Evolutionary conservation across 2,113 vertebrate species (phyloP).

Genomic region (Diadophis punctatus): DNA sequence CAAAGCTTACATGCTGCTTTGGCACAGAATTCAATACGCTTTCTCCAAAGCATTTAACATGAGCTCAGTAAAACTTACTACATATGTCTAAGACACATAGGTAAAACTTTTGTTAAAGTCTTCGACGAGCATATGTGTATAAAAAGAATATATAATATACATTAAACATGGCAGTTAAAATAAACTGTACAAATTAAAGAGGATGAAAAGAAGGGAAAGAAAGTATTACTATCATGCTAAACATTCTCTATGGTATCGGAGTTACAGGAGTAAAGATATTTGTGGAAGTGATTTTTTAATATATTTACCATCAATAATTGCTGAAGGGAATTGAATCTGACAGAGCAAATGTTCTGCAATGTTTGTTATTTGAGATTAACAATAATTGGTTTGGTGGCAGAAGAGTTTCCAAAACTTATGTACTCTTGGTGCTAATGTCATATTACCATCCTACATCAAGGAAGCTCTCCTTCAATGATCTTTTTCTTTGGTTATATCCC

Average conservation of each 20-base stretch:
- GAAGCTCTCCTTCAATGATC: not conserved
- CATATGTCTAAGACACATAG: not conserved
- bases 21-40: not conserved
- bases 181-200: not conserved
- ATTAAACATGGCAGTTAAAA: not conserved
- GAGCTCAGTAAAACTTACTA: not conserved
- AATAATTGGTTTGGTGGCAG: not conserved
- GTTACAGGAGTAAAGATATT: not conserved
- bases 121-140: not conserved
- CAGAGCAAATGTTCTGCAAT: not conserved
- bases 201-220: not conserved
- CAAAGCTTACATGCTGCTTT: not conserved
- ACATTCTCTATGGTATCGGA: not conserved
- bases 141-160: not conserved
- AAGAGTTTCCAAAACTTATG: not conserved
- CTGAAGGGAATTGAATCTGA: not conserved
- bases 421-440: not conserved
- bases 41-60: not conserved
- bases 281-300: not conserved
- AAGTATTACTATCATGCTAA: not conserved
- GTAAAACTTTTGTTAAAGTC: not conserved
- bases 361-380: not conserved
- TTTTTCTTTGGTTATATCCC: not conserved
- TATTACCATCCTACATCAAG: not conserved
- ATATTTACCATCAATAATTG: not conserved